Evolutionary conservation across 2,888 invertebrate genomes (phyloP), one percentile per base, ranked within the genome.

Genomic region (Branchipolynoe longqiensis): DNA sequence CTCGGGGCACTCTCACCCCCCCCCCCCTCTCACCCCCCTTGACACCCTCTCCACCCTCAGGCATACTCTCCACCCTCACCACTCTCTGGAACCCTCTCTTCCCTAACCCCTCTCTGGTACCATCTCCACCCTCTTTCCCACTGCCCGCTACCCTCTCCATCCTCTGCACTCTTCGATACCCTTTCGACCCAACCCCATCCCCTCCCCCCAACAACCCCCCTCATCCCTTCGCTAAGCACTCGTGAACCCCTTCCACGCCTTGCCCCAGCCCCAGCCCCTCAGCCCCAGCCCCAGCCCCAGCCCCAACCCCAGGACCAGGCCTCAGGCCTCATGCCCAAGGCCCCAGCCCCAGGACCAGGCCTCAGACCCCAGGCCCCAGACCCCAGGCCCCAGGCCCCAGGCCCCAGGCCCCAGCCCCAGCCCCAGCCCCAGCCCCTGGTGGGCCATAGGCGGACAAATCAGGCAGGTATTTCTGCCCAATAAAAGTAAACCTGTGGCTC

Each of bases 391-490:
- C 18, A 8, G 18, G 8, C 48, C 48, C 48, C 18, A 8, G 18
- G 8, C 48, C 48, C 48, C n/a, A n/a, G n/a, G 18, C 48, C 48
- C 48, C 18, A 18, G 8, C 48, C 48, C 48, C 48, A 48, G 8
- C 12, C 58, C 25, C 58, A 8, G 12, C 58, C 58, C 58, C n/a
- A 18, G 22, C 12, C 38, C 69, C 69, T 12, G 69, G 69, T 38
- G 69, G 36, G 36, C 69, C 14, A 69, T 38, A 38, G 69, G n/a
- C 8, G 36, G 38, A 69, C 69, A 38, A 69, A 69, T 69, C 69
- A 25, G 69, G 36, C 69, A 69, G 69, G 69, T 69, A 69, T 69
- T 69, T 69, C 69, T 69, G 69, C 18, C 69, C 69, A 69, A 69
- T 69, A 69, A 69, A 69, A 69, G 69, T 69, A 69, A 69, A 69